Base-by-base conservation (phyloP, 1,140 invertebrate genomes). In the Trichonephila inaurata region DNA sequence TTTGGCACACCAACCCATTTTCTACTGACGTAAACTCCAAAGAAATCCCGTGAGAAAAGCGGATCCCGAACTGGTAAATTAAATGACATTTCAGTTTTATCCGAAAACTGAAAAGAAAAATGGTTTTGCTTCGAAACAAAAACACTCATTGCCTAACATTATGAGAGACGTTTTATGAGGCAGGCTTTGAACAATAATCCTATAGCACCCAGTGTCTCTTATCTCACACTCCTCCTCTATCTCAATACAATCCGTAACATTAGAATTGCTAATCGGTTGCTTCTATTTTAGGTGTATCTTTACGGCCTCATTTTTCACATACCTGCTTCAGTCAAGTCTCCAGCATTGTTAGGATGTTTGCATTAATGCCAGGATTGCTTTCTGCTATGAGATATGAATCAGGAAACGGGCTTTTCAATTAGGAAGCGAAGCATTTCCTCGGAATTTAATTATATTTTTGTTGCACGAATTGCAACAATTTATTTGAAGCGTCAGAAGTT, bases 221-320 rank as follows among this genome's bases (percentile, higher is more conserved):
- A 33, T 77, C 14, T 18, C 72, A 7, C 66, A 66, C 66, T 12
- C 66, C 21, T 10, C 28, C 24, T 28, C 72, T 77, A 77, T 77
- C 62, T 8, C 61, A 66, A 40, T 64, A 64, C 85, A 92, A 92
- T 92, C 90, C 90, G 82, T 66, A 85, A 66, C 81, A 92, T 92
- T 92, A 92, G 90, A 92, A 92, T 85, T 92, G 77, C 90, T 92
- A 92, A 92, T 92, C 77, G 62, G 33, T 61, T 92, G 72, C 14
- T 62, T 91, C 77, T 62, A 82, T 92, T 92, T 92, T 61, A 90
- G n/a, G 51, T 66, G 51, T 81, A 60, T 90, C 87, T 40, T 81
- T 90, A 90, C 72, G 14, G 40, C 87, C 61, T 87, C 85, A 87
- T 87, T 87, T 87, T 87, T 87, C 85, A 87, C 28, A 60, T 62